These are phyloP conservation scores for Torymus tubicola DNA, from an alignment of 2,888 invertebrate species.

Conservation along the genomic window DNA sequence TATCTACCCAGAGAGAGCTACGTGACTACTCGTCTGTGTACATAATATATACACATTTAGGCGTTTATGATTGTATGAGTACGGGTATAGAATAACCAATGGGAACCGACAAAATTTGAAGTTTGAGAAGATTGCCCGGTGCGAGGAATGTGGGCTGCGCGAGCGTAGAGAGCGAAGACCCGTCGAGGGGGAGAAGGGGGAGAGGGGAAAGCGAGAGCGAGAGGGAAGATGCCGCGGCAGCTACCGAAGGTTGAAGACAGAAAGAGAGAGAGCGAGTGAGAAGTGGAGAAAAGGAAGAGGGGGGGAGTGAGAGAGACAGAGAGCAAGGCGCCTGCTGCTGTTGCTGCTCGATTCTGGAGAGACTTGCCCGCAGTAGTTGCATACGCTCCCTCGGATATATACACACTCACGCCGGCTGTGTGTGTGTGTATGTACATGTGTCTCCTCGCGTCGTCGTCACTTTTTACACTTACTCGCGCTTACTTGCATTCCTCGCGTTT, in stretches of 20 bases:
- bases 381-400: conserved; percentile 9
- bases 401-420: background rate
- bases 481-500: background rate
- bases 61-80: no score
- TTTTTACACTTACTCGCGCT: background rate
- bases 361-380: conserved; percentile 12
- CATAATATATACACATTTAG: background rate
- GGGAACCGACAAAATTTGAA: conserved; percentile 14
- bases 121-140: background rate
- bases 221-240: conserved; percentile 28
- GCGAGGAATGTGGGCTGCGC: conserved; percentile 17
- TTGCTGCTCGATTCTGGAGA: conserved; percentile 34
- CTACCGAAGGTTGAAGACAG: conserved; percentile 34
- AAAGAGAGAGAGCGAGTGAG: conserved; percentile 5
- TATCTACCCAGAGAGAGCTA: no score
- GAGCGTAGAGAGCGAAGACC: conserved; percentile 28
- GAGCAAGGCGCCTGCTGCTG: conserved; percentile 35
- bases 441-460: background rate
- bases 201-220: conserved; percentile 18
- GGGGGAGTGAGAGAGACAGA: conserved; percentile 36
- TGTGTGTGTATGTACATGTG: conserved; percentile 4
- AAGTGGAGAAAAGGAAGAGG: conserved; percentile 24
- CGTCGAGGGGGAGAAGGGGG: background rate
- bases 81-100: no score
- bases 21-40: background rate